phyloP scores from a whole-genome alignment of 2,888 invertebrate species.

The Cheilosia pagana region DNA sequence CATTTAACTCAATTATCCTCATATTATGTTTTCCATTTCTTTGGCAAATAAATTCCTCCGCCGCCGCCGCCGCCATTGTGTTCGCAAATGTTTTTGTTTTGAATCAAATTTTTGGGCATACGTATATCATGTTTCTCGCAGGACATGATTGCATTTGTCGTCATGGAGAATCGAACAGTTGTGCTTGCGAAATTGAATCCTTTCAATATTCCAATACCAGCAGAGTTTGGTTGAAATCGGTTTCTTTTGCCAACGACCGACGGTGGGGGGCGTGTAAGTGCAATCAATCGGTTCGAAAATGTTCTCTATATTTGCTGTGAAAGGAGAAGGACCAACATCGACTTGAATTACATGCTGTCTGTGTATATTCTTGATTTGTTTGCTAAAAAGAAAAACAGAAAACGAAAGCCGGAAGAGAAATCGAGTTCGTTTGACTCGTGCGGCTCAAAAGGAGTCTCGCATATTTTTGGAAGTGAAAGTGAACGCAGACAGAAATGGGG shows the following conservation, averaged over 20 bases:
- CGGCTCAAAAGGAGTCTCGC: constrained; percentile 13
- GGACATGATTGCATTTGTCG: constrained; percentile 67
- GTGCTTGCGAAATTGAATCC: constrained; percentile 71
- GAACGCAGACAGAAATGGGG: constrained; percentile 33
- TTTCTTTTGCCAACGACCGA: constrained; percentile 16
- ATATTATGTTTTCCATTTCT: constrained; percentile 68
- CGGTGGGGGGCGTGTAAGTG: constrained; percentile 50
- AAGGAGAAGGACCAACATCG: constrained; percentile 18
- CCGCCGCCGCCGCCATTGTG: neutral
- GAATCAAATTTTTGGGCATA: constrained; percentile 32
- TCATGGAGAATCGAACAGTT: constrained; percentile 57
- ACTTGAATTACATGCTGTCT: constrained; percentile 55
- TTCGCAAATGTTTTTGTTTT: constrained; percentile 39
- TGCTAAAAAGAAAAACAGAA: constrained; percentile 34
- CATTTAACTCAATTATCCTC: constrained; percentile 73
- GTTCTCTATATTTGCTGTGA: constrained; percentile 33
- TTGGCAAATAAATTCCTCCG: constrained; percentile 49
- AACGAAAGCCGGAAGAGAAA: constrained; percentile 30
- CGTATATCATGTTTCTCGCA: constrained; percentile 64
- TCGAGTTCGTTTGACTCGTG: constrained; percentile 38
- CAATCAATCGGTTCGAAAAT: constrained; percentile 64
- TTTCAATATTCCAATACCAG: constrained; percentile 62
- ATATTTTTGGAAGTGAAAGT: constrained; percentile 9
- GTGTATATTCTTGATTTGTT: constrained; percentile 35
- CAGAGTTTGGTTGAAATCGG: constrained; percentile 34